Conservation (phyloP, 2,113 vertebrate genomes). For the Callopanchax toddi region DNA sequence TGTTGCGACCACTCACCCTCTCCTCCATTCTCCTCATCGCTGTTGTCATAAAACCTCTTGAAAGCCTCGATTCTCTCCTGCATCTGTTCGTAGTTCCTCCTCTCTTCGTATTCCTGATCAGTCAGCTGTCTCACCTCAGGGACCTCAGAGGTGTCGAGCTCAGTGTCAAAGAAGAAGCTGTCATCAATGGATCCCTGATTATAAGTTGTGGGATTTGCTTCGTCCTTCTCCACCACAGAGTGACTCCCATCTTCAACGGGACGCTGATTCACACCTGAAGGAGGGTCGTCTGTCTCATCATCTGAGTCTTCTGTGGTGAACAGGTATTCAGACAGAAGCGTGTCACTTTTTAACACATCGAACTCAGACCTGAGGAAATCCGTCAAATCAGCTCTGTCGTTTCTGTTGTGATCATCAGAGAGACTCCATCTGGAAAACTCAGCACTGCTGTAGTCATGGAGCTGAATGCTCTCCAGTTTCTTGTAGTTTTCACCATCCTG, state of each 20-base stretch:
- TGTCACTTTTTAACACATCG: conserved; percentile 18
- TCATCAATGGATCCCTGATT: conserved; percentile 59
- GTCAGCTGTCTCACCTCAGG: conserved; percentile 31
- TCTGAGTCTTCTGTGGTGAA: conserved; percentile 36
- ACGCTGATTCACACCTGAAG: conserved; percentile 18
- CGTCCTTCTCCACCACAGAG: conserved; percentile 21
- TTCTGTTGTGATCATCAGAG: not conserved
- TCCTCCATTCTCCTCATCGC: conserved; percentile 30
- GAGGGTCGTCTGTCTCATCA: not conserved
- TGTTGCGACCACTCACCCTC: conserved; percentile 55
- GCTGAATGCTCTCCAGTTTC: not conserved
- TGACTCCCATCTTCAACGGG: conserved; percentile 12
- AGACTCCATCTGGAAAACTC: conserved; percentile 3
- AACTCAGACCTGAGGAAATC: conserved; percentile 34
- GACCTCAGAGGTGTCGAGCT: conserved; percentile 2
- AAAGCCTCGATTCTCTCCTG: conserved; percentile 76
- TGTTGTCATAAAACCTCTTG: conserved; percentile 67
- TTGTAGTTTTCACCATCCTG: conserved; percentile 6
- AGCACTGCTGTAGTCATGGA: not conserved
- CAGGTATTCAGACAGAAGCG: conserved; percentile 29
- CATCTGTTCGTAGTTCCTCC: conserved; percentile 74
- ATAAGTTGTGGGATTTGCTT: conserved; percentile 4
- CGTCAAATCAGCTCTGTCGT: not conserved
- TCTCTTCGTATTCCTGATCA: conserved; percentile 58
- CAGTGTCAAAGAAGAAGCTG: conserved; percentile 55